Evolutionary conservation across 2,888 invertebrate genomes (phyloP).

Genomic region (Pogonocherus hispidulus): DNA sequence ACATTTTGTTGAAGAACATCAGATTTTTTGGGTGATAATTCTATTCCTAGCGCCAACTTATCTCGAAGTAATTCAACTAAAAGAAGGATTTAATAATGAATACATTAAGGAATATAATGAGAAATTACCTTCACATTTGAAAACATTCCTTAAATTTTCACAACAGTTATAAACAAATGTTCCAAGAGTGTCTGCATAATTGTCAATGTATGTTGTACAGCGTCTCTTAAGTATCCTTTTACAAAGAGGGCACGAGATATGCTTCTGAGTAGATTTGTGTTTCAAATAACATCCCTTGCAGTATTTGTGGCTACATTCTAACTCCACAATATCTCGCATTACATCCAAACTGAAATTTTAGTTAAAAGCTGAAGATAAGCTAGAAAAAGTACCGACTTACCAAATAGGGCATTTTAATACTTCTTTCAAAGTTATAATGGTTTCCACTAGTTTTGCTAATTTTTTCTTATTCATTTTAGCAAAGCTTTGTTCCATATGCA

Average conservation of each 20-base stretch:
- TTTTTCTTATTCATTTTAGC: slow-evolving; percentile 16
- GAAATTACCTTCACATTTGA: slow-evolving; percentile 16
- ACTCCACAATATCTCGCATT: slow-evolving; percentile 35
- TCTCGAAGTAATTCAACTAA: slow-evolving; percentile 17
- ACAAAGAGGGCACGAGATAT: slow-evolving; percentile 37
- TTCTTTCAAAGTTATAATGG: slow-evolving; percentile 13
- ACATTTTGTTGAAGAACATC: not conserved
- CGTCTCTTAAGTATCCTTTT: slow-evolving; percentile 35
- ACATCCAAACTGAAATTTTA: slow-evolving; percentile 40
- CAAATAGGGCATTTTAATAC: slow-evolving; percentile 23
- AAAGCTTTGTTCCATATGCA: too few species aligned
- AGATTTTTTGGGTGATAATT: not conserved
- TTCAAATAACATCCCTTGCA: slow-evolving; percentile 33
- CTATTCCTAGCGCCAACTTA: not conserved
- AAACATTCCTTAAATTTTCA: slow-evolving; percentile 3
- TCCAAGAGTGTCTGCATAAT: slow-evolving; percentile 31
- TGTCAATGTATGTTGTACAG: slow-evolving; percentile 33
- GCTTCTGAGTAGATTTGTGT: slow-evolving; percentile 32
- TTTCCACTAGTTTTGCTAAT: slow-evolving; percentile 4
- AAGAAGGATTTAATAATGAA: not conserved
- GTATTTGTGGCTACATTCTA: slow-evolving; percentile 42
- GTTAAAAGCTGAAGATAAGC: not conserved
- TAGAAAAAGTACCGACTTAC: slow-evolving; percentile 1
- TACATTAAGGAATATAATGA: not conserved
- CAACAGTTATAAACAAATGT: slow-evolving; percentile 26